A percentile compares a stretch with the other conserved stretches of the same genome.
Evolutionary conservation across 2,888 invertebrate species (phyloP).

Genomic region (Mythimna vitellina): DNA sequence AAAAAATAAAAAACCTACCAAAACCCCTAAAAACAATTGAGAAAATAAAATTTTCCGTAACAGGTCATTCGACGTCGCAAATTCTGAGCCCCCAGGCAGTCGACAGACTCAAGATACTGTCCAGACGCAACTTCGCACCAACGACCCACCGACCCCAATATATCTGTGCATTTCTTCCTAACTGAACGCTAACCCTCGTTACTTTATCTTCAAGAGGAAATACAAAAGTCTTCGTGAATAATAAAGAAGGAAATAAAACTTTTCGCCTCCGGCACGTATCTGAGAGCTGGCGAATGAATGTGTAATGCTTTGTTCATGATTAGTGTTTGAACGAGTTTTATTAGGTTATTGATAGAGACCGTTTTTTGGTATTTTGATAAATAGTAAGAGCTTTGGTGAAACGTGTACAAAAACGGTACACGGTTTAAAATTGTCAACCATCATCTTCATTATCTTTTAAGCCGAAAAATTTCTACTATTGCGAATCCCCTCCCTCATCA

Average conservation of each 20-base stretch:
- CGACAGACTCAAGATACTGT: conserved; percentile 29
- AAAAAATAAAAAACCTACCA: not conserved
- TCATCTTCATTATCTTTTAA: no score
- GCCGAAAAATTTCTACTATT: no score
- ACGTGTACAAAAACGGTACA: not conserved
- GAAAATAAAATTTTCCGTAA: conserved; percentile 36
- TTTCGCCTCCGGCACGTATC: conserved; percentile 31
- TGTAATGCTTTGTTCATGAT: conserved; percentile 45
- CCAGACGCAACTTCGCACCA: conserved; percentile 30
- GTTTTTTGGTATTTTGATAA: conserved; percentile 5
- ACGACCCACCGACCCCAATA: conserved; percentile 63
- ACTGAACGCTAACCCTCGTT: conserved; percentile 57
- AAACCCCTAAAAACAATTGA: conserved; percentile 9
- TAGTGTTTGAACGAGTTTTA: conserved; percentile 40
- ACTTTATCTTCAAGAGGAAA: conserved; percentile 62
- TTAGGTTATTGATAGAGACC: conserved; percentile 26
- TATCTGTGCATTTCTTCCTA: conserved; percentile 69
- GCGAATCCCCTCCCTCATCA: no score
- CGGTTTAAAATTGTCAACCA: no score
- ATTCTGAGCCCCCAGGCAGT: conserved; percentile 19
- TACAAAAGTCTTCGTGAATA: conserved; percentile 64
- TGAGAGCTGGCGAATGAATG: conserved; percentile 46
- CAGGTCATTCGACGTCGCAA: conserved; percentile 34
- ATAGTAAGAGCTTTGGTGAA: not conserved
- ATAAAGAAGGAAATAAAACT: conserved; percentile 59